phyloP scores from a whole-genome alignment of 1,140 invertebrate species.

The Drosophila pachea region DNA sequence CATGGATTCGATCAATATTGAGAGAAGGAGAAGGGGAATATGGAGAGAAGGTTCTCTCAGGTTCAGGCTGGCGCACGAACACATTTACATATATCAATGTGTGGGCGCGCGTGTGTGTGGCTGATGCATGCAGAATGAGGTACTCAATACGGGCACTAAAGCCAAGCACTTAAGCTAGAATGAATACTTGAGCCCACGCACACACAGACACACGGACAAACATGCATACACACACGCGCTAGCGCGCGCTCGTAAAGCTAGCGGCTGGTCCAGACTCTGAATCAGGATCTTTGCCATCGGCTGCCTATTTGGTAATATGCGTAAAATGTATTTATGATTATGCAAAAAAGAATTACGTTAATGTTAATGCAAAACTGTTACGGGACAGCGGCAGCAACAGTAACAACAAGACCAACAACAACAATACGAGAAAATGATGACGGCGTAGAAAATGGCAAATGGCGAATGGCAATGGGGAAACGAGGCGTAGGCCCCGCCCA shows the following conservation, averaged over 20 bases:
- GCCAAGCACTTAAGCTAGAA: not conserved
- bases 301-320: constrained; percentile 62
- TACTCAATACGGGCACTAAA: constrained; percentile 61
- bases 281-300: constrained; percentile 4
- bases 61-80: not conserved
- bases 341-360: constrained; percentile 78
- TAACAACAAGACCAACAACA: constrained; percentile 42
- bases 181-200: constrained; percentile 24
- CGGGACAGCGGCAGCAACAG: constrained; percentile 46
- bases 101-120: not conserved
- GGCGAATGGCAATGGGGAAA: too few species aligned
- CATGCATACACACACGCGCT: not conserved
- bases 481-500: constrained; percentile 1
- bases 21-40: too few species aligned
- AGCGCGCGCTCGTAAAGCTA: constrained; percentile 10
- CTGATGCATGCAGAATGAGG: constrained; percentile 46
- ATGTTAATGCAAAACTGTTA: constrained; percentile 78
- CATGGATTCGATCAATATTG: too few species aligned
- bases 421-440: constrained; percentile 75
- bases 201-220: not conserved
- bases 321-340: constrained; percentile 79
- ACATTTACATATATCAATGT: too few species aligned
- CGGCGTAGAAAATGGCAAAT: constrained; percentile 47
- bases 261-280: not conserved
- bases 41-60: too few species aligned